Percentiles rank a stretch among this genome's conserved stretches.
phyloP scores from a whole-genome alignment of 2,797 vertebrate species.

The Tympanoctomys barrerae region DNA sequence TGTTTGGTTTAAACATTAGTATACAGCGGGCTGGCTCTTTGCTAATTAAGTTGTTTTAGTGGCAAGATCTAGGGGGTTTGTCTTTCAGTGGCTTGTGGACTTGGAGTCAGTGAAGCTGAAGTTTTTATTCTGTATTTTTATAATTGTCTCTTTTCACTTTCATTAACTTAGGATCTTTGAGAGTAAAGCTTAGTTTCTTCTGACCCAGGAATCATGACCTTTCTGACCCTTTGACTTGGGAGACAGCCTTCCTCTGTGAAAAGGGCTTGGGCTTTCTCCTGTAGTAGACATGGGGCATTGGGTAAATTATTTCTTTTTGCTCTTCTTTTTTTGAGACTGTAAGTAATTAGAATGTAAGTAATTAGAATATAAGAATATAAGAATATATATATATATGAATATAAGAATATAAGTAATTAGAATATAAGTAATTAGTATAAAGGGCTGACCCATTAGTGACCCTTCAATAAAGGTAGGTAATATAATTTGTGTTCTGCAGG shows the following conservation, averaged over 20 bases:
- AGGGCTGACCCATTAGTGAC: slow-evolving; percentile 28
- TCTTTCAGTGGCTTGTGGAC: neutral
- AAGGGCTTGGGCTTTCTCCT: neutral
- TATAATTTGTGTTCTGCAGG: neutral
- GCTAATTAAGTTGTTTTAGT: slow-evolving; percentile 11
- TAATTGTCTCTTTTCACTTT: slow-evolving; percentile 20
- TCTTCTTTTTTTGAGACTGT: neutral
- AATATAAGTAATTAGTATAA: neutral
- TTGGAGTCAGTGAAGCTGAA: neutral
- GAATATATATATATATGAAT: too few species aligned
- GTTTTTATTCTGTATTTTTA: slow-evolving; percentile 11
- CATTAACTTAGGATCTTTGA: slow-evolving; percentile 15
- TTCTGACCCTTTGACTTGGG: slow-evolving; percentile 2
- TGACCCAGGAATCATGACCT: neutral
- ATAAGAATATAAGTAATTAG: too few species aligned
- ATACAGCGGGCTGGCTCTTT: neutral
- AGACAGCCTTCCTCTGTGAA: neutral
- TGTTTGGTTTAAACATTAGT: neutral
- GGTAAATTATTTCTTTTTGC: neutral
- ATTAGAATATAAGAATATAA: too few species aligned
- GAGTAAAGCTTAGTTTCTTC: neutral
- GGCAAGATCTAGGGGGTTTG: neutral
- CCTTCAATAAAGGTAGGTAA: slow-evolving; percentile 5
- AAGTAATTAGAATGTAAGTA: too few species aligned
- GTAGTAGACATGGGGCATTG: neutral